phyloP scores from a whole-genome alignment of 1,140 invertebrate genomes.

The Coboldia fuscipes region DNA sequence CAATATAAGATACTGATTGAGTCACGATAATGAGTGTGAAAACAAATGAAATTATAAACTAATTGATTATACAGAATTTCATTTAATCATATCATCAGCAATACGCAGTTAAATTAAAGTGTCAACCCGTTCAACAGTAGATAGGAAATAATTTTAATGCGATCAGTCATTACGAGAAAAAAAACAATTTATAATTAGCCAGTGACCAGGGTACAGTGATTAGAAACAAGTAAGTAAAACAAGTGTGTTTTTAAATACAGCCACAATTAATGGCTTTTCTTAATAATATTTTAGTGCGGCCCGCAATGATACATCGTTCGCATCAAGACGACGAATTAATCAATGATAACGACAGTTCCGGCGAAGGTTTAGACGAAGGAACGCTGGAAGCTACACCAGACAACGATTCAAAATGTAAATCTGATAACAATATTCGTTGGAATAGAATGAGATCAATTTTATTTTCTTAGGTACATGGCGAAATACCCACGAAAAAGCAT shows the following conservation, averaged over 20 bases:
- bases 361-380: conserved; percentile 12
- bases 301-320: conserved; percentile 14
- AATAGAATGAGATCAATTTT: neutral
- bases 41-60: too few species aligned
- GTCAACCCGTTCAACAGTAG: too few species aligned
- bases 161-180: too few species aligned
- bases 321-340: conserved; percentile 8
- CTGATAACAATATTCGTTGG: neutral
- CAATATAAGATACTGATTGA: too few species aligned
- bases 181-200: too few species aligned
- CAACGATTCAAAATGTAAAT: conserved; percentile 8
- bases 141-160: too few species aligned
- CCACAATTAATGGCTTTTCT: neutral
- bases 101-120: too few species aligned
- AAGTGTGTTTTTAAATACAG: neutral
- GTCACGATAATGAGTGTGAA: too few species aligned
- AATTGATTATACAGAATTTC: too few species aligned
- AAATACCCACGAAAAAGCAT: conserved; percentile 5
- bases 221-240: neutral
- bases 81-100: too few species aligned
- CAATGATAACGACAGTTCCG: conserved; percentile 14
- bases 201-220: too few species aligned
- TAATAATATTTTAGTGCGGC: conserved; percentile 10
- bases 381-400: conserved; percentile 10
- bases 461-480: conserved; percentile 12